Conservation (phyloP, 2,113 vertebrate species). For the Oceanites oceanicus region DNA sequence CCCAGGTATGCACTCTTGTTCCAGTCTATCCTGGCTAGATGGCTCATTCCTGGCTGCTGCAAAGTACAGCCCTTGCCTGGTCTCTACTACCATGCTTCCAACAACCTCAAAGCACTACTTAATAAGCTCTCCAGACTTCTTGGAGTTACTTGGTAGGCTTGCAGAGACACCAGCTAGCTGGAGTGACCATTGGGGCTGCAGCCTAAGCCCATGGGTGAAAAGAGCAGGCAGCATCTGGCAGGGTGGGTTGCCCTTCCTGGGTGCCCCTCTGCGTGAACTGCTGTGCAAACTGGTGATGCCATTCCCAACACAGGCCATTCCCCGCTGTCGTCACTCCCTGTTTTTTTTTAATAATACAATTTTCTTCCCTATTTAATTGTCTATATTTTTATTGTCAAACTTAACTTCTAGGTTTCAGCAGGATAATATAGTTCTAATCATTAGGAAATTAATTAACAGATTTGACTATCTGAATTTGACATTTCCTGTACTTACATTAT, state of each 20-base stretch:
- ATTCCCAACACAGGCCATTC: fast-evolving
- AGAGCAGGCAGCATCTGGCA: background rate
- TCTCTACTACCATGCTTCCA: background rate
- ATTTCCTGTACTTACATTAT: background rate
- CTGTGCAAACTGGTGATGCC: background rate
- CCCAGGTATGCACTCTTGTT: background rate
- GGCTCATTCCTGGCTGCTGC: background rate
- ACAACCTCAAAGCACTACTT: background rate
- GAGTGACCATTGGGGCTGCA: background rate
- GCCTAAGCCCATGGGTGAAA: background rate
- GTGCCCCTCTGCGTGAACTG: background rate
- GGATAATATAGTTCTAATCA: background rate
- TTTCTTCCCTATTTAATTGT: background rate
- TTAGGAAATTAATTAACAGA: background rate
- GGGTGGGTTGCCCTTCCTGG: background rate
- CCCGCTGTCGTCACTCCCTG: background rate
- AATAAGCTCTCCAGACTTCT: background rate
- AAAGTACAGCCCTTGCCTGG: background rate
- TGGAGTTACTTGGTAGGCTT: background rate
- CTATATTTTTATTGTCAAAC: background rate
- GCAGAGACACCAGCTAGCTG: background rate
- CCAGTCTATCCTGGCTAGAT: background rate
- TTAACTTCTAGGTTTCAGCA: background rate
- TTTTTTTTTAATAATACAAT: background rate
- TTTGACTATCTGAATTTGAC: background rate